Evolutionary conservation across 2,797 vertebrate species (phyloP).

Genomic region (Muraenolepis orangiensis): DNA sequence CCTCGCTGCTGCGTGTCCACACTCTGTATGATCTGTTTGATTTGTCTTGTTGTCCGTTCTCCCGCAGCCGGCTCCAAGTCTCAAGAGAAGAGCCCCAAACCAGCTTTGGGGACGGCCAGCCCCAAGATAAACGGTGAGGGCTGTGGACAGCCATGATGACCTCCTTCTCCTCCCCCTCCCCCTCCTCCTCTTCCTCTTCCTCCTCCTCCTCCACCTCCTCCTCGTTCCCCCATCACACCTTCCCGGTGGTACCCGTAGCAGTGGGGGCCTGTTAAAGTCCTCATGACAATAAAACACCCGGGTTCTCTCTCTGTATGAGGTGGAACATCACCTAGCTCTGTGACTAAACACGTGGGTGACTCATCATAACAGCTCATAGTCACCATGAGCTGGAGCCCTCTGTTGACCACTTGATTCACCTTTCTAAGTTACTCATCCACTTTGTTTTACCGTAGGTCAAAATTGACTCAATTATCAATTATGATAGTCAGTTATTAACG

Average conservation of each 20-base stretch:
- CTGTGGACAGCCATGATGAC: no score
- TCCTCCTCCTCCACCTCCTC: neutral
- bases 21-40: conserved; percentile 35
- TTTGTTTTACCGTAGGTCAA: conserved; percentile 20
- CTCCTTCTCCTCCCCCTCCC: conserved; percentile 21
- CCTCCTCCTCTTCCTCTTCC: neutral
- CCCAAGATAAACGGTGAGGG: conserved; percentile 93
- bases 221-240: no score
- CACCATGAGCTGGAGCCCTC: no score
- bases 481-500: conserved; percentile 12
- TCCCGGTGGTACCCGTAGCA: no score
- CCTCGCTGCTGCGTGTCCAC: neutral
- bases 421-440: conserved; percentile 1
- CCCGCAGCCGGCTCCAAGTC: conserved; percentile 89
- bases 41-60: neutral
- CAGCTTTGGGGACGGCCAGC: conserved; percentile 85
- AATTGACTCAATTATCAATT: conserved; percentile 38
- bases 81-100: conserved; percentile 86
- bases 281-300: neutral
- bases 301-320: neutral
- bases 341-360: neutral
- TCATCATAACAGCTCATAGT: neutral
- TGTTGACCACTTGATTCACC: no score
- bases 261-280: neutral
- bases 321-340: neutral